phyloP scores from a whole-genome alignment of 2,113 vertebrate species.

The Lampris megalopsis region DNA sequence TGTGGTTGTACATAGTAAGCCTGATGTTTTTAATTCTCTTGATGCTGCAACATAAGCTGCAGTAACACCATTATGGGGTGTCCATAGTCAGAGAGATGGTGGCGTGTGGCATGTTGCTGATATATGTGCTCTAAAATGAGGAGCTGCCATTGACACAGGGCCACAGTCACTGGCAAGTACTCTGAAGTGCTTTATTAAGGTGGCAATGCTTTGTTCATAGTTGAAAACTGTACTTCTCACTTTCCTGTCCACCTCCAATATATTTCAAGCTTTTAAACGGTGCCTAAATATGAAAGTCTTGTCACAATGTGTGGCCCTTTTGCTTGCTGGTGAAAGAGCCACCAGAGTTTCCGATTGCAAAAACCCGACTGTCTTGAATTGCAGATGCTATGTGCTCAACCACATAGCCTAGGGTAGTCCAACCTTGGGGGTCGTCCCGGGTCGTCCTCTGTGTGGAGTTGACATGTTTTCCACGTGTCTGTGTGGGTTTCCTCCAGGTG shows the following conservation, averaged over 20 bases:
- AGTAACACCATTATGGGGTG: not conserved
- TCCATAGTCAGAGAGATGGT: slow-evolving; percentile 1
- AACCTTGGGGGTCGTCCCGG: no score
- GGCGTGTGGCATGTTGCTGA: not conserved
- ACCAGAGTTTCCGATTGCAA: not conserved
- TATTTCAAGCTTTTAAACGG: not conserved
- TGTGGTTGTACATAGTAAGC: slow-evolving; percentile 3
- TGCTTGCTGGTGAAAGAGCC: slow-evolving; percentile 71
- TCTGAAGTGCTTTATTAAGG: not conserved
- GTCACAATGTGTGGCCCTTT: slow-evolving; percentile 64
- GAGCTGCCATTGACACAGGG: slow-evolving; percentile 56
- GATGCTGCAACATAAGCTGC: not conserved
- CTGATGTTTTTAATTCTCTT: not conserved
- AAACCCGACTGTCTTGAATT: not conserved
- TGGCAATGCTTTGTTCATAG: no score
- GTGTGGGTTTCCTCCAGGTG: no score
- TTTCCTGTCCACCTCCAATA: no score
- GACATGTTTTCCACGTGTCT: no score
- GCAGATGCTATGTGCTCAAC: slow-evolving; percentile 24
- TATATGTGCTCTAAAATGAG: slow-evolving; percentile 6
- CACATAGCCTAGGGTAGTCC: no score
- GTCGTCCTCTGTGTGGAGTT: no score
- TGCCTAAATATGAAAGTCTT: not conserved
- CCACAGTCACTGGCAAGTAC: slow-evolving; percentile 33
- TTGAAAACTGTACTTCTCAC: not conserved